Evolutionary conservation across 2,888 invertebrate genomes (phyloP), one percentile per base, ranked within the genome.

Genomic region (Drosophila greeni): DNA sequence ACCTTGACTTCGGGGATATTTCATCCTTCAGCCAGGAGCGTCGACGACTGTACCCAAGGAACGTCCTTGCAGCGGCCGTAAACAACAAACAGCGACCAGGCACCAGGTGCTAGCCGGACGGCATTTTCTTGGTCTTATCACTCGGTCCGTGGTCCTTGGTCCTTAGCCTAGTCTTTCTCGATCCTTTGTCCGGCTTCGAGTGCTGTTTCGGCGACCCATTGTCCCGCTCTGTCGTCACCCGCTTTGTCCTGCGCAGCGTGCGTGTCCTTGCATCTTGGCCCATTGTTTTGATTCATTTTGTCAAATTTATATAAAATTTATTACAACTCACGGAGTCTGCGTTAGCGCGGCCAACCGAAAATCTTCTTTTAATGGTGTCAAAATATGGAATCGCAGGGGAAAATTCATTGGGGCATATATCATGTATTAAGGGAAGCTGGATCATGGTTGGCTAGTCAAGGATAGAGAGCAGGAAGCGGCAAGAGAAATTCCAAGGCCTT

Each of bases 231-330:
- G 72, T 75, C 82, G 76, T 80, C 78, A 68, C 73, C 75, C 66
- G 57, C 39, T 51, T 43, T 60, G 42, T 60, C 34, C 42, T 29
- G 34, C 58, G 29, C 62, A 33, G 49, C 59, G 76, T 75, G 76
- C 81, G 79, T 82, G 83, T 83, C 81, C 75, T 68, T 70, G 83
- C 83, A 81, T 81, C 54, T 48, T 42, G 39, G 51, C 40, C 37
- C 37, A 80, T 81, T 85, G 84, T 85, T 85, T 66, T 85, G 85
- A 82, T 80, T 74, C 80, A 76, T 61, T 80, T 81, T 84, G 85
- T 84, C 85, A 83, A 82, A 85, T 85, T 85, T 82, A 82, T 85
- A 84, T 85, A 81, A 82, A 83, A 85, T 85, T 83, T 85, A 83
- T 85, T 83, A 67, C 71, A 69, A 54, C 72, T 59, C 82, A 82